Evolutionary conservation across 2,113 vertebrate genomes (phyloP).

Genomic region (Paradoxurus hermaphroditus): DNA sequence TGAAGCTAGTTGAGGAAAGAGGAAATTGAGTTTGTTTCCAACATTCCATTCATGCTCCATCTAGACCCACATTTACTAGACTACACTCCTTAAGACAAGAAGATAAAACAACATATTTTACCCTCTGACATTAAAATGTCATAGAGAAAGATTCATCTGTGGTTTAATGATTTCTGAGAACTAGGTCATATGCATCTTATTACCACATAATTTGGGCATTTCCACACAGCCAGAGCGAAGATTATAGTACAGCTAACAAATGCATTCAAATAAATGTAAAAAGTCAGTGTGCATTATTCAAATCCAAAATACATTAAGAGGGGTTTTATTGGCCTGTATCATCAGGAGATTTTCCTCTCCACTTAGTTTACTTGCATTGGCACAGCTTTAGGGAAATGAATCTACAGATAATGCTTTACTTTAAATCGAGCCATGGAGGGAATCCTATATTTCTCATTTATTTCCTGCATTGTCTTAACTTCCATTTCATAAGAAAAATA

Average conservation of each 20-base stretch:
- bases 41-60: background rate
- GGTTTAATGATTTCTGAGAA: conserved; percentile 46
- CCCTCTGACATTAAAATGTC: conserved; percentile 31
- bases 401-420: conserved; percentile 50
- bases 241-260: background rate
- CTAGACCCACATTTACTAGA: background rate
- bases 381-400: conserved; percentile 33
- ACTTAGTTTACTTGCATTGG: conserved; percentile 24
- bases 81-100: conserved; percentile 24
- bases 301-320: conserved; percentile 42
- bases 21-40: background rate
- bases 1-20: conserved; percentile 19
- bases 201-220: conserved; percentile 39
- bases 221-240: background rate
- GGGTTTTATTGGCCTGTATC: conserved; percentile 32
- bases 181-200: conserved; percentile 7
- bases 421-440: conserved; percentile 29
- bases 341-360: conserved; percentile 48
- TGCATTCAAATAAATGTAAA: conserved; percentile 43
- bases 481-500: conserved; percentile 49
- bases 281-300: conserved; percentile 50
- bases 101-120: conserved; percentile 32
- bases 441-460: conserved; percentile 53
- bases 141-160: background rate
- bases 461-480: conserved; percentile 41